phyloP scores from a whole-genome alignment of 2,113 vertebrate species.

The Opisthocomus hoazin region DNA sequence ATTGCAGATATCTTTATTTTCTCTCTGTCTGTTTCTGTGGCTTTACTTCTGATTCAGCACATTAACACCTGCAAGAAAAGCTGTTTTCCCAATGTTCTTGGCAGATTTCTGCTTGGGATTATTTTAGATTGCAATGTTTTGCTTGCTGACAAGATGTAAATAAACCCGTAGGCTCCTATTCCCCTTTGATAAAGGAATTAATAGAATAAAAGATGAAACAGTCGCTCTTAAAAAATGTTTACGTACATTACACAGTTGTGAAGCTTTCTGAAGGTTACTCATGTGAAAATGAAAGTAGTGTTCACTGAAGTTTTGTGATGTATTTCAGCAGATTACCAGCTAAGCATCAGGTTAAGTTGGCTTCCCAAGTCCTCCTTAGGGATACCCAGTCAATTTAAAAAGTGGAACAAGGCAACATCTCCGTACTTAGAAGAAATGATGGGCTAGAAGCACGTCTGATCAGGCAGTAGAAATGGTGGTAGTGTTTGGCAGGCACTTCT shows the following conservation, averaged over 20 bases:
- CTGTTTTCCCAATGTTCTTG: neutral
- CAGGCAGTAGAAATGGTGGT: neutral
- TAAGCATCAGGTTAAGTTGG: neutral
- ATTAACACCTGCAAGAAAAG: slow-evolving; percentile 22
- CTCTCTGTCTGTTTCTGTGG: neutral
- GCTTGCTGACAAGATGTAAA: neutral
- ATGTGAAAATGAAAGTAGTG: neutral
- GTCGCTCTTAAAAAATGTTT: neutral
- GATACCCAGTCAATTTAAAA: neutral
- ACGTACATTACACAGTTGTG: neutral
- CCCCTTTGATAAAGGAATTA: slow-evolving; percentile 31
- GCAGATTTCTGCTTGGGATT: neutral
- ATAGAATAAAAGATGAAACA: slow-evolving; percentile 19
- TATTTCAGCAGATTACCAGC: neutral
- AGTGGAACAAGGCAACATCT: neutral
- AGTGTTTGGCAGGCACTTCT: neutral
- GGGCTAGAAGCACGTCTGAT: neutral
- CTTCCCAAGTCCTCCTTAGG: neutral
- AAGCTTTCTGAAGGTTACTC: neutral
- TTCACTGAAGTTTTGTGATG: neutral
- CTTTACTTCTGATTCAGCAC: slow-evolving; percentile 15
- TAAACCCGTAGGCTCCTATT: slow-evolving; percentile 8
- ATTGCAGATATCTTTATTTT: neutral
- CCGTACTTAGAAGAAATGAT: neutral
- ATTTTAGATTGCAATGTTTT: slow-evolving; percentile 14